Evolutionary conservation across 2,113 vertebrate genomes (phyloP).

Genomic region (Ellobius talpinus): DNA sequence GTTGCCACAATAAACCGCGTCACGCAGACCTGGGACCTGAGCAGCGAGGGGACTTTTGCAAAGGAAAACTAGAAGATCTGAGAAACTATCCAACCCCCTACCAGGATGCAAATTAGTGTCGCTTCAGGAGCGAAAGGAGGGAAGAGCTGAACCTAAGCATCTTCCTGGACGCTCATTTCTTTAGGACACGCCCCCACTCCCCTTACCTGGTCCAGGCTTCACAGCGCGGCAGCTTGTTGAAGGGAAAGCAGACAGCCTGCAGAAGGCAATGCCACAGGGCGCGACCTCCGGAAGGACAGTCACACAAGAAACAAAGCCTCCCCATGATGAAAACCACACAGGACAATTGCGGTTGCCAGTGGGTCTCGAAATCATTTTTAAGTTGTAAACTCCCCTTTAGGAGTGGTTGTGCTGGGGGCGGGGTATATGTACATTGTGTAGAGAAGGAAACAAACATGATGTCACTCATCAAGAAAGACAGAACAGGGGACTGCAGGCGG

Average conservation of each 20-base stretch:
- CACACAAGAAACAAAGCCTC: neutral
- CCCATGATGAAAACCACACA: neutral
- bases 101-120: neutral
- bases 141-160: neutral
- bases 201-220: neutral
- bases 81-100: neutral
- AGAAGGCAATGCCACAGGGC: neutral
- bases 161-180: neutral
- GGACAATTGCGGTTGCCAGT: neutral
- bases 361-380: neutral
- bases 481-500: neutral
- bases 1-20: conserved; percentile 87
- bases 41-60: conserved; percentile 10
- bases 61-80: neutral
- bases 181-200: neutral
- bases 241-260: accelerated
- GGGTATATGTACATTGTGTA: neutral
- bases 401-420: neutral
- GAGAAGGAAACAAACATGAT: neutral
- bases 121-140: neutral
- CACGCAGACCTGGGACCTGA: conserved; percentile 43
- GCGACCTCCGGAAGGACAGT: neutral
- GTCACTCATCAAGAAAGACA: neutral
- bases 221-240: too few relatives aligned
- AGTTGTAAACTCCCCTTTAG: neutral